Evolutionary conservation across 1,140 invertebrate species (phyloP), one percentile per base, ranked within the genome.

Genomic region (Drosophila elegans): DNA sequence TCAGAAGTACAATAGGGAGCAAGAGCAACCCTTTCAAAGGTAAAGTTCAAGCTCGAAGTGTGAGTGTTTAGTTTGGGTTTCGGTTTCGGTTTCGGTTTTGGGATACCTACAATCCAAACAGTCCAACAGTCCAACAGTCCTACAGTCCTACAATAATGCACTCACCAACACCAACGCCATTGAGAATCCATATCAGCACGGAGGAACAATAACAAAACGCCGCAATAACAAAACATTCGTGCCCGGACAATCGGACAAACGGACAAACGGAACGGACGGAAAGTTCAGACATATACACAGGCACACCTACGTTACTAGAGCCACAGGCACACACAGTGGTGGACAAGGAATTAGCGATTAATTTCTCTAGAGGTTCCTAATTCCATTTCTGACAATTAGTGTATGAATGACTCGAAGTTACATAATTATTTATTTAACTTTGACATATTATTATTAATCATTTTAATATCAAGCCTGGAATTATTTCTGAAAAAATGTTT

Each of bases 121-220:
- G 10, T 51, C 49, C 49, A 21, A 16, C 49, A 51, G 10, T 51
- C 49, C 49, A 5, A 16, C 49, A 51, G 10, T 51, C 29, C 49
- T 21, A 21, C 48, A 27, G 48, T 52, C 49, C 49, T 11, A 52
- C 49, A 52, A 63, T 56, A 60, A 71, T 73, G 63, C 57, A 77
- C 29, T 21, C 45, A 62, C 38, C 60, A 59, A 59, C 60, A 56
- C 55, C 55, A 46, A 21, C 13, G 10, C 55, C 42, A 68, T 76
- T 53, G 71, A 66, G 81, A 85, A 80, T 85, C 81, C 81, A 85
- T 85, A 85, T 85, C 81, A 85, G 77, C 81, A 66, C 74, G 62
- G 73, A 55, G 77, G 76, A 54, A 64, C 71, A 72, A 72, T 59
- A 82, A 73, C 71, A 68, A 66, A 68, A 68, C 60, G 41, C 74